Conservation (phyloP, 1,140 invertebrate genomes). For the Diplogasteroides magnus region DNA sequence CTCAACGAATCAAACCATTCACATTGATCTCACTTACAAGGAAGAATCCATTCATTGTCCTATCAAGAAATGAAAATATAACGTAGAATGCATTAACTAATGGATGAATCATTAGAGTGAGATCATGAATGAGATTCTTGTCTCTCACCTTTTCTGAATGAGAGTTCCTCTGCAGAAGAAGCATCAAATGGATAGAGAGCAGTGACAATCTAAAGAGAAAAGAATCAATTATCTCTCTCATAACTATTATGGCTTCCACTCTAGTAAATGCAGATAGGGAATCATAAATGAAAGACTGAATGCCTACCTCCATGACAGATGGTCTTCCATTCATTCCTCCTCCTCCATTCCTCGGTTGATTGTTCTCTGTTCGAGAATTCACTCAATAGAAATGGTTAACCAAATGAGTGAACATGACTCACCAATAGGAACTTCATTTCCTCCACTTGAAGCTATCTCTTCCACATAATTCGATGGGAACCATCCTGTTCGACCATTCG, state of each 20-base stretch:
- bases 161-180: constrained; percentile 91
- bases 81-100: too few relatives aligned
- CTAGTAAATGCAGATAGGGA: too few relatives aligned
- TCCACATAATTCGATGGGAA: constrained; percentile 97
- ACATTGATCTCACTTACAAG: too few relatives aligned
- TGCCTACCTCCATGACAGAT: constrained; percentile 5
- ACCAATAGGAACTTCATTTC: too few relatives aligned
- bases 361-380: constrained; percentile 69
- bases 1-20: constrained; percentile 33
- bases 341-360: neutral
- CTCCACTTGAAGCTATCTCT: constrained; percentile 69
- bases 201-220: constrained; percentile 89
- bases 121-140: neutral
- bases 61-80: too few relatives aligned
- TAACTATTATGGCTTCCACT: too few relatives aligned
- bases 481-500: constrained; percentile 70
- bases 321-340: neutral
- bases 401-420: too few relatives aligned
- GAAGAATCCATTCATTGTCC: neutral
- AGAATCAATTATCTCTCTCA: too few relatives aligned
- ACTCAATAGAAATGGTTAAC: constrained; percentile 61
- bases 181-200: constrained; percentile 87
- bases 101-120: neutral
- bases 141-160: constrained; percentile 77
- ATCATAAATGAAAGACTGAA: too few relatives aligned